A percentile compares a stretch with the other conserved stretches of the same genome.
Conservation (phyloP, 2,113 vertebrate genomes). For the Rousettus leschenaultii region DNA sequence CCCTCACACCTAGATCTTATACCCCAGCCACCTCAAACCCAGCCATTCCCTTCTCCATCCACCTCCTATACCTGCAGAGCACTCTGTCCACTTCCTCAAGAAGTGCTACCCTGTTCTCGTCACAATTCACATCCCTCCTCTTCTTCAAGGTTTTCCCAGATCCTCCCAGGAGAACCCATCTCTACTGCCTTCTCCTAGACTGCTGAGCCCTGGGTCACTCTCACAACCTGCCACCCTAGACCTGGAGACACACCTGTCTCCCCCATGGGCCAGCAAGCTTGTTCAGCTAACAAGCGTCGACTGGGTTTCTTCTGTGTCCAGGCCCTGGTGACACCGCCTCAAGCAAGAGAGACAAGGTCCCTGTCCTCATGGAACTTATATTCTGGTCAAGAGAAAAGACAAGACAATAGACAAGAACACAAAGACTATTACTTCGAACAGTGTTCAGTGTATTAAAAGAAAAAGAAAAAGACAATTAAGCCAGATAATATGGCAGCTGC, state of each 20-base stretch:
- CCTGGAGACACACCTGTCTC: not conserved
- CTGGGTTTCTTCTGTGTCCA: not conserved
- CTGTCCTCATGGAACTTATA: not conserved
- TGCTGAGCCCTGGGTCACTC: not conserved
- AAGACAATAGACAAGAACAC: not conserved
- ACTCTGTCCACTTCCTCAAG: not conserved
- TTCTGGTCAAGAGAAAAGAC: not conserved
- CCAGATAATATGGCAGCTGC: not conserved
- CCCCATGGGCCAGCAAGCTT: not conserved
- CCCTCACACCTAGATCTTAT: not conserved
- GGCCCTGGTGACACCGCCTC: not conserved
- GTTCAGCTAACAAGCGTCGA: rapidly evolving
- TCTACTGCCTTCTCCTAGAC: not conserved
- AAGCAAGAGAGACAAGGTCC: not conserved
- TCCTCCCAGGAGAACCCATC: not conserved
- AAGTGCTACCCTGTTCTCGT: not conserved
- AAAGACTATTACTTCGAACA: not conserved
- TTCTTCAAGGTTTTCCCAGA: not conserved
- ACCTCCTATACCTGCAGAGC: not conserved
- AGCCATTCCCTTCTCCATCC: not conserved
- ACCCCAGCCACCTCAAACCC: too few species aligned
- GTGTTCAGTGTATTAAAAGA: not conserved
- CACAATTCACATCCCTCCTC: not conserved
- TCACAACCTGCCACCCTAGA: not conserved
- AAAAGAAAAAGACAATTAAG: not conserved